Base-by-base conservation (phyloP, 92 coral and sea anemone species). In the Nematostella vectensis region DNA sequence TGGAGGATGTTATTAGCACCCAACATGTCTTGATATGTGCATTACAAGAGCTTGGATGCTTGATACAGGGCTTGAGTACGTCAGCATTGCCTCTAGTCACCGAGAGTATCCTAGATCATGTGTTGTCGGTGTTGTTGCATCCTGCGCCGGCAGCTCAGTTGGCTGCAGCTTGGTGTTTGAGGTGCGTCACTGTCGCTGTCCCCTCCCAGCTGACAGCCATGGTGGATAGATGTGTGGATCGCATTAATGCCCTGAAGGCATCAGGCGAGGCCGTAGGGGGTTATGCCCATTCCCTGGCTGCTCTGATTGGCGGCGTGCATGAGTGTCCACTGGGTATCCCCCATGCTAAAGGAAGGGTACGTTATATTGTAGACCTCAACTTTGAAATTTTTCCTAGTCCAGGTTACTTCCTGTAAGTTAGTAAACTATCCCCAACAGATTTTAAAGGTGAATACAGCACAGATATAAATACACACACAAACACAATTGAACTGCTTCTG, bases 61-160 rank as follows among this genome's bases (percentile, higher is more conserved):
- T 91, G 24, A 77, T 91, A 4, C 88, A 82, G 59, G 96, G 94
- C 24, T 79, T 91, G n/a, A 76, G 91, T 11, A 91, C 98, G 11
- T 83, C 88, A 31, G 94, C 93, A 1, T 54, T 73, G 62, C 58
- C 96, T 18, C 80, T 91, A 37, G 87, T 91, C 52, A 72, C 82
- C 13, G 96, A 86, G 65, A 81, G 81, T 36, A 45, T 88, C 31
- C 60, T 91, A 27, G 98, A 91, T 31, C 89, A 79, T 49, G 88
- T 91, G 25, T 53, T 86, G 13, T 91, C 98, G 10, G 95, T 91
- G 25, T 63, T 86, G 53, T 67, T 81, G 21, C 98, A 91, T 71
- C 89, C 98, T 2, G 98, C 98, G 21, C 98, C 98, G 8, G 98
- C 98, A 18, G 85, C 93, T n/a, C 98, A 88, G 56, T 73, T 91